Base-by-base conservation (phyloP, 2,888 invertebrate genomes). In the Macaria liturata region DNA sequence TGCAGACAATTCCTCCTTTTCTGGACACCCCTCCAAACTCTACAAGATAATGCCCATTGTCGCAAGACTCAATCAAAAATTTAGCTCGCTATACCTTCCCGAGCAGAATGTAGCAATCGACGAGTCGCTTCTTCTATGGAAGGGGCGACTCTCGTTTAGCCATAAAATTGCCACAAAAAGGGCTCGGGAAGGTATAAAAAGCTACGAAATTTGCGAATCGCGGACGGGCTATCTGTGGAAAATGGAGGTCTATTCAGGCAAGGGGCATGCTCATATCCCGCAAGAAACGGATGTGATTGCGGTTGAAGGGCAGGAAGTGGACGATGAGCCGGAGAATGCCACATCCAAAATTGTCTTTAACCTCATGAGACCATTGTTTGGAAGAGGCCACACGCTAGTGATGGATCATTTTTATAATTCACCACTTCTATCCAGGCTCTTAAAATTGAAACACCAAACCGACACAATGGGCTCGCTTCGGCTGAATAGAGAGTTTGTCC, bases 321-420 rank as follows among this genome's bases (percentile, higher is more conserved):
- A 57, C 46, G 65, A 68, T 61, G 46, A 32, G 34, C 66, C 64
- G 37, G 65, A 63, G 51, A 57, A 47, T 59, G 65, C 69, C 31
- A 70, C 69, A 0, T 47, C 67, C 2, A 49, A 68, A 42, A 66
- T 73, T 48, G 70, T 70, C 2, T 48, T 51, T 7, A 56, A 9
- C 5, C 32, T 71, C 0, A 54, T 67, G 46, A 43, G 63, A 47
- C 69, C 67, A 9, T 51, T 70, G 4, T 62, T 66, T 45, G 31
- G 57, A 2, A 56, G 9, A 55, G 71, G 69, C 42, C 69, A 73
- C 51, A 70, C 68, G 0, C 42, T 73, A 0, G 61, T 70, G 1
- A 71, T 70, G 68, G 70, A 73, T 39, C 71, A 70, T 59, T 71
- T 65, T 57, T 71, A 73, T 54, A 73, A 71, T 43, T 34, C 66